Conservation (phyloP, 2,888 invertebrate genomes). For the Acanthacorydalis orientalis region DNA sequence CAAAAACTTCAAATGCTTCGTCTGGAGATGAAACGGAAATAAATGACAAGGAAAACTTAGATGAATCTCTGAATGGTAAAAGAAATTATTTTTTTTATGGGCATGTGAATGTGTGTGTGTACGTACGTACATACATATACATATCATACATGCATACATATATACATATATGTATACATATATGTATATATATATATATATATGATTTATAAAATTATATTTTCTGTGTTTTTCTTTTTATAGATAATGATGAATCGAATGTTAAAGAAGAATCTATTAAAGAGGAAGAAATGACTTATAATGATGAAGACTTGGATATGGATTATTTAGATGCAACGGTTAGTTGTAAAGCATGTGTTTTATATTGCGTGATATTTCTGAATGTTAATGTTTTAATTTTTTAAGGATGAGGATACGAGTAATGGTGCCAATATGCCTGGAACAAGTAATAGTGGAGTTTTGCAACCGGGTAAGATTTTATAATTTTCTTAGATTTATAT, state of each 20-base stretch:
- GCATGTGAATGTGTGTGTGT: too few species aligned
- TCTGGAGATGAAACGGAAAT: not conserved
- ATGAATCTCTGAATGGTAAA: not conserved
- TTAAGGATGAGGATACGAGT: conserved; percentile 3
- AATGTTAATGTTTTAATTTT: not conserved
- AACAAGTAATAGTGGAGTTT: not conserved
- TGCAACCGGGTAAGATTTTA: not conserved
- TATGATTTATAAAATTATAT: too few species aligned
- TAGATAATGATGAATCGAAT: conserved; percentile 1
- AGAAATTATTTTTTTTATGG: too few species aligned
- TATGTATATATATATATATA: too few species aligned
- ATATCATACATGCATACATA: too few species aligned
- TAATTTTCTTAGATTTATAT: not conserved
- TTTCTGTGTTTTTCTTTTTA: not conserved
- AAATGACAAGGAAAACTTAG: conserved; percentile 1
- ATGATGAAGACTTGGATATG: conserved; percentile 6
- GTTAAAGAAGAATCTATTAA: not conserved
- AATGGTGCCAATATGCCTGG: not conserved
- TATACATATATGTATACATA: too few species aligned
- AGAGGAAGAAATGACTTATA: conserved; percentile 6
- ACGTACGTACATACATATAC: too few species aligned
- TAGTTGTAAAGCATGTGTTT: not conserved
- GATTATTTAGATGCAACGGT: conserved; percentile 5
- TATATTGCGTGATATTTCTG: not conserved
- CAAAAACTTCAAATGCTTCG: not conserved